Evolutionary conservation across 1,140 invertebrate genomes (phyloP), one percentile per base, ranked within the genome.

Genomic region (Galendromus occidentalis): DNA sequence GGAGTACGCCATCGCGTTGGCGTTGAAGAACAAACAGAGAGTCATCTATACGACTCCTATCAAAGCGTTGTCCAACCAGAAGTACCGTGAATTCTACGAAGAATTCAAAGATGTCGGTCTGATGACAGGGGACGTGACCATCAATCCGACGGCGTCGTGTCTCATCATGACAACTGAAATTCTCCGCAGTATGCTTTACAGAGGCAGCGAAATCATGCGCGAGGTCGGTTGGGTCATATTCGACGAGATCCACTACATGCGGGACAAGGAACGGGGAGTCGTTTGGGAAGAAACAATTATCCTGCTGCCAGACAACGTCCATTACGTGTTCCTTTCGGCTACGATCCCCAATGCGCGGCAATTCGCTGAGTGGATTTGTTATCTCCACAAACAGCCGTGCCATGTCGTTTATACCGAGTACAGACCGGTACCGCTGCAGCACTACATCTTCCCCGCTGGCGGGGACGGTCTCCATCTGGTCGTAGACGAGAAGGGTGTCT

Each of bases 131-230:
- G 96, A 99, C 81, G 93, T 98, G 4, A 99, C 95, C 4, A 97
- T 98, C 42, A 98, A 98, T 80, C 92, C 94, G 20, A 87, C 86
- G 39, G 95, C 96, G 17, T 93, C 89, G 69, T 92, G 93, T 77
- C 80, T 99, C 30, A 96, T 99, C 68, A 99, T 99, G 96, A 99
- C 96, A 1, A 99, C 96, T 33, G 96, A 99, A 80, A 99, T 99
- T 83, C 79, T 99, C 65, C 79, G 96, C 69, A 95, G 92, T 72
- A 99, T 99, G 96, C 78, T 99, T 22, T 99, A 99, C 73, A 81
- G 94, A 74, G 96, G 96, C 65, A 97, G 92, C 42, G 94, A 98
- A 79, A 78, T 93, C 9, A 98, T 96, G 85, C 80, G 93, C 69
- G 96, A 99, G 82, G 92, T 99, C 4, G 95, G 92, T 55, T 99